Evolutionary conservation across 2,888 invertebrate genomes (phyloP), one percentile per base, ranked within the genome.

Genomic region (Acanthosoma haemorrhoidale): DNA sequence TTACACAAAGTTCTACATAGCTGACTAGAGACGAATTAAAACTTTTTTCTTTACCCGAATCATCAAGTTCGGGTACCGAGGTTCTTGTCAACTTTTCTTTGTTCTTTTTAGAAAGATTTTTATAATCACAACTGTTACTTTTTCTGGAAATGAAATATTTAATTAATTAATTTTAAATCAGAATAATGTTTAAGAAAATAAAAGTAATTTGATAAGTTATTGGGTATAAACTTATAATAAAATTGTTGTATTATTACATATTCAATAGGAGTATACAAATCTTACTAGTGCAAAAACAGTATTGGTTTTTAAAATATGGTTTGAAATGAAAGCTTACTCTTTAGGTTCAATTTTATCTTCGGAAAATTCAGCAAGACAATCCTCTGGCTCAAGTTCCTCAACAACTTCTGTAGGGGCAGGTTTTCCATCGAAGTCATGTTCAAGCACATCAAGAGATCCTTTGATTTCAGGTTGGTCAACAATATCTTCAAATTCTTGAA

Each of bases 1-100:
- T 78, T 75, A 79, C 78, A 75, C 90, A 88, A 41, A 90, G 83
- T 77, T 88, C 87, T 8, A 91, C 77, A 77, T 89, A 90, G 0
- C 88, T 83, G 0, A 82, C 80, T 8, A 92, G 80, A 74, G 86
- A 83, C 70, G 84, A 81, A 61, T 84, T 81, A 29, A 90, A 78
- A 6, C 84, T 80, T 71, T 84, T 84, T 76, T 84, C 83, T 75
- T 81, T 83, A 59, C 83, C 82, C 21, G 78, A 78, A 66, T 77
- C 78, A 75, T 83, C 82, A 51, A 84, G 68, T 15, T 81, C 80
- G 4, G 73, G 74, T 1, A 78, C 76, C 68, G 81, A 79, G 69
- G 80, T 78, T 75, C 80, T 41, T 21, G 70, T 63, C 29, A 70
- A 15, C 39, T 64, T 70, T 38, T 70, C 70, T 36, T 41, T 29